These are phyloP conservation scores for Momotus momota DNA, from an alignment of 2,797 vertebrate species.

Conservation along the genomic window DNA sequence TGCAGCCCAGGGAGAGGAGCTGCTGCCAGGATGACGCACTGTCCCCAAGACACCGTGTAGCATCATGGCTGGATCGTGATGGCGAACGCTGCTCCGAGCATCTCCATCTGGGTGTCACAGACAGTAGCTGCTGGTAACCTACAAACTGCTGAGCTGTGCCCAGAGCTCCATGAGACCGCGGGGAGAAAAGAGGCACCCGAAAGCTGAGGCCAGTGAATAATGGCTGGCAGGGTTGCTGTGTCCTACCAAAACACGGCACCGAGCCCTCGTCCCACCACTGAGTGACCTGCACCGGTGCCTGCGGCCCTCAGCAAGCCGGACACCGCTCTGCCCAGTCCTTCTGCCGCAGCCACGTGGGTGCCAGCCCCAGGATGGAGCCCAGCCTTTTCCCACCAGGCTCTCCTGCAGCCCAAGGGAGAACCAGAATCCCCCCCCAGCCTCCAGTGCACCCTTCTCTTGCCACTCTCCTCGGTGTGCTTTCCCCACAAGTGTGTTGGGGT, in stretches of 20 bases:
- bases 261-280: accelerated
- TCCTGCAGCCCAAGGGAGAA: background rate
- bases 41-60: accelerated
- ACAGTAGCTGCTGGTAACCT: no score
- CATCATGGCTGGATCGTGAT: background rate
- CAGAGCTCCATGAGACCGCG: background rate
- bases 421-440: accelerated
- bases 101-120: no score
- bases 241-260: background rate
- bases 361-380: no score
- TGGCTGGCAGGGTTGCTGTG: no score
- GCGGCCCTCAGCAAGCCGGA: background rate
- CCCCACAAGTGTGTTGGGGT: accelerated
- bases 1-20: background rate
- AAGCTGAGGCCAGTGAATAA: background rate
- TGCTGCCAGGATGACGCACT: background rate
- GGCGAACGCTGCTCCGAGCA: background rate
- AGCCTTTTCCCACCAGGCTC: background rate
- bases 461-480: accelerated
- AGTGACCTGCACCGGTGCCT: accelerated
- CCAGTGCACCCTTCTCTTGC: accelerated
- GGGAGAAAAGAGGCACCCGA: background rate
- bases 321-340: background rate
- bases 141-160: no score
- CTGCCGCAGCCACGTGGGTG: accelerated